Percentiles rank a stretch among this genome's conserved stretches.
Conservation (phyloP, 1,140 invertebrate species). For the Scaptomyza montana region DNA sequence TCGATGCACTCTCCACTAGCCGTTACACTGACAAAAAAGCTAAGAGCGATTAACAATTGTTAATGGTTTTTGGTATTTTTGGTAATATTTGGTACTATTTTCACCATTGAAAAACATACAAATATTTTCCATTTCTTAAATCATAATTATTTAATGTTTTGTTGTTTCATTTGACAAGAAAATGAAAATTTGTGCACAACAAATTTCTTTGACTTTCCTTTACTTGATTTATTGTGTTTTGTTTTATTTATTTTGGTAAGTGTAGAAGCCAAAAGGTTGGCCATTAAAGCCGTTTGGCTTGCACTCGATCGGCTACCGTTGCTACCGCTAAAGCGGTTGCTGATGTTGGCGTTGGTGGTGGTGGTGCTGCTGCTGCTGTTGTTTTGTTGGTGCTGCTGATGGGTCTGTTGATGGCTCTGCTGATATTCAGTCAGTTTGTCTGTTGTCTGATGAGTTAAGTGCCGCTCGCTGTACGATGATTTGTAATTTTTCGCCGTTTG, state of each 20-base stretch:
- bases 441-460: conserved; percentile 67
- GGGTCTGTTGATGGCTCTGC: conserved; percentile 36
- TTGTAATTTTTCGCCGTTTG: conserved; percentile 69
- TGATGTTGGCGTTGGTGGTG: neutral
- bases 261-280: conserved; percentile 39
- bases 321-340: conserved; percentile 59
- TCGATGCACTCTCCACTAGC: conserved; percentile 12
- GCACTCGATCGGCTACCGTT: conserved; percentile 75
- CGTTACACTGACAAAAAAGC: neutral
- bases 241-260: neutral
- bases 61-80: too few species aligned
- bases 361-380: conserved; percentile 4
- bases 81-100: too few species aligned
- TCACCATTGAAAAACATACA: too few species aligned
- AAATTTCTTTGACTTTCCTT: too few species aligned
- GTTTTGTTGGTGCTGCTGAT: conserved; percentile 32
- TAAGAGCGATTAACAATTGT: too few species aligned
- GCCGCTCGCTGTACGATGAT: conserved; percentile 73
- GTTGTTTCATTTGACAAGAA: too few species aligned
- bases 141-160: too few species aligned
- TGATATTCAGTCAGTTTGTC: conserved; percentile 30
- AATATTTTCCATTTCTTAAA: too few species aligned
- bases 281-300: conserved; percentile 68
- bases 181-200: too few species aligned
- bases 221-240: too few species aligned